Evolutionary conservation across 1,140 invertebrate genomes (phyloP), one percentile per base, ranked within the genome.

Genomic region (Orussus abietinus): DNA sequence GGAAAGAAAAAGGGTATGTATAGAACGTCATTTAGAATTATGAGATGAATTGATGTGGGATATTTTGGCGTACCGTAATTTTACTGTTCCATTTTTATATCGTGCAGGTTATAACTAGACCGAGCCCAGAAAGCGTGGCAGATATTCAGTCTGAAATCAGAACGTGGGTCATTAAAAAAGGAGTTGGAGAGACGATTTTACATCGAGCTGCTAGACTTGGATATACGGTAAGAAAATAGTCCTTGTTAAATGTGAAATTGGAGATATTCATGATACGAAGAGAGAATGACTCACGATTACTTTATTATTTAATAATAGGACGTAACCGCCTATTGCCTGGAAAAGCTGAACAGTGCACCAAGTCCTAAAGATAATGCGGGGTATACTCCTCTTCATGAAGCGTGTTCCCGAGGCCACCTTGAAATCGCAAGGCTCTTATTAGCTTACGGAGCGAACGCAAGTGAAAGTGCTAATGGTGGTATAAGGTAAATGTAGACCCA

Each of bases 331-430:
- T 94, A 90, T 66, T 93, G 90, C 57, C 74, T 96, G 49, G 87
- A 93, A 65, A 90, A 86, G 59, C 78, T 91, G 59, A 81, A 84
- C 45, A 82, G 84, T 45, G 78, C 83, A 34, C 86, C 92, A 1
- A 88, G 90, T 53, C 85, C 85, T 4, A 88, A 88, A 57, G 92
- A 96, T 64, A 96, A 96, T 70, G 92, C 92, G 2, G 92, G 92
- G 0, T 96, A 94, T 64, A 96, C 92, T 2, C 90, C 92, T 1
- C 75, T 96, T 17, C 92, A 96, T 60, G 92, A 94, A 57, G 90
- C 91, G 4, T 91, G 90, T 57, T 83, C 88, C 0, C 80, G 83
- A 54, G 92, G 92, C 7, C 87, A 93, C 66, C 72, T 95, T 13
- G 81, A 85, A 47, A 92, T 95, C 30, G 92, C 90, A 5, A 78